Conservation (phyloP, 1,140 invertebrate species). For the Pseudoatta argentina region DNA sequence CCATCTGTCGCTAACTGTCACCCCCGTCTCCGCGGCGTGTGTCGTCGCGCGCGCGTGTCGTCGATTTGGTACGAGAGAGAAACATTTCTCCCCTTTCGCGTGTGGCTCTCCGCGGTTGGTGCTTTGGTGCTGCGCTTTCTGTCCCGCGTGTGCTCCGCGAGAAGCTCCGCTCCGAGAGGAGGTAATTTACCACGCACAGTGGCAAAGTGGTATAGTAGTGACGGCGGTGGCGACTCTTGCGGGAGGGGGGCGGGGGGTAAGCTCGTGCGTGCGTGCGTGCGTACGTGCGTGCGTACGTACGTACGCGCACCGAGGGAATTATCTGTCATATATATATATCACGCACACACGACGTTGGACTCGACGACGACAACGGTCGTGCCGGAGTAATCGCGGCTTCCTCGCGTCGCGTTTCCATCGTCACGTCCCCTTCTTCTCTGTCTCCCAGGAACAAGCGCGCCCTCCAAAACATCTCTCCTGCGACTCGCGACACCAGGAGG, state of each 20-base stretch:
- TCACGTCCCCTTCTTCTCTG: neutral
- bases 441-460: conserved; percentile 62
- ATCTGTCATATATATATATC: neutral
- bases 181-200: neutral
- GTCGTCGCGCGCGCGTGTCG: conserved; percentile 17
- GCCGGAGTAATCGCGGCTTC: conserved; percentile 38
- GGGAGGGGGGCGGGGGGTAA: neutral
- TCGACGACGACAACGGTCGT: conserved; percentile 5
- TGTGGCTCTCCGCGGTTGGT: neutral
- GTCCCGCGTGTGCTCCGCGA: conserved; percentile 22
- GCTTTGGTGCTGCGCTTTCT: conserved; percentile 10
- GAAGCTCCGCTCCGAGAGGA: conserved; percentile 1
- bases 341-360: conserved; percentile 14
- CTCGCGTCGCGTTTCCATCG: conserved; percentile 45
- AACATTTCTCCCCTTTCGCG: neutral
- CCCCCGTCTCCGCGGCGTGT: conserved; percentile 23
- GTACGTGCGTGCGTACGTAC: conserved; percentile 44
- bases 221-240: no score
- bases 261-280: conserved; percentile 28
- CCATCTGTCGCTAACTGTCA: conserved; percentile 36
- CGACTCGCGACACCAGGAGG: neutral
- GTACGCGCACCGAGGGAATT: conserved; percentile 37
- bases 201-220: no score
- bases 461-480: conserved; percentile 6
- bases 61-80: neutral